Conservation (phyloP, 2,113 vertebrate species). For the Amphilophus citrinellus region DNA sequence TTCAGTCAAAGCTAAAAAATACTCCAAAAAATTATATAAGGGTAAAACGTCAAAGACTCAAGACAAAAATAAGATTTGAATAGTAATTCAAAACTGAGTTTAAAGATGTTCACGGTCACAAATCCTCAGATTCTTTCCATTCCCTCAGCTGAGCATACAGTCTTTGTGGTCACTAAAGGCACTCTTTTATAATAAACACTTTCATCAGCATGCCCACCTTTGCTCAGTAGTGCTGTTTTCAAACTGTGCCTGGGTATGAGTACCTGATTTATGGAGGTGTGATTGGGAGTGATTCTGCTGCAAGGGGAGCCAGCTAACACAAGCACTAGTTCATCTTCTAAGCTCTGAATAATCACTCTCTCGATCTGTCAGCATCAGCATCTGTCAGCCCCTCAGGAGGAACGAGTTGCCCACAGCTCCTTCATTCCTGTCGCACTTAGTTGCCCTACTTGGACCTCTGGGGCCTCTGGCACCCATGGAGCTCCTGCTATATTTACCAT, state of each 20-base stretch:
- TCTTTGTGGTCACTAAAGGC: conserved; percentile 19
- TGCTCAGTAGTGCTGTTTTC: conserved; percentile 41
- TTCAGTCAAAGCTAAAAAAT: conserved; percentile 5
- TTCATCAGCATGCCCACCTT: conserved; percentile 47
- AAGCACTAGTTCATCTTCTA: conserved; percentile 71
- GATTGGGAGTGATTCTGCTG: conserved; percentile 74
- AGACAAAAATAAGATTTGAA: conserved; percentile 17
- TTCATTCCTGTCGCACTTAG: conserved; percentile 47
- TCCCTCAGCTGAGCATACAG: not conserved
- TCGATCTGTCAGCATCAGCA: conserved; percentile 72
- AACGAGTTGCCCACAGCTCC: conserved; percentile 59
- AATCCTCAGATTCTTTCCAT: not conserved
- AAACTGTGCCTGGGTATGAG: conserved; percentile 43
- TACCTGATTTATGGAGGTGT: conserved; percentile 71
- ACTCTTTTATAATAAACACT: conserved; percentile 37
- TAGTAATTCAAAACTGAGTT: not conserved
- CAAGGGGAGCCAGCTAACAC: conserved; percentile 66
- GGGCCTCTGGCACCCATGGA: conserved; percentile 6
- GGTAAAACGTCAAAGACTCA: not conserved
- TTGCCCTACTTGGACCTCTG: conserved; percentile 30
- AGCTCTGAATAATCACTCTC: conserved; percentile 75
- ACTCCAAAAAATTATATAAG: not conserved
- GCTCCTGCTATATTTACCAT: conserved; percentile 53
- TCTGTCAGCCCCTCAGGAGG: conserved; percentile 58
- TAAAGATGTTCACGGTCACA: conserved; percentile 6